Evolutionary conservation across 2,113 vertebrate species (phyloP), one percentile per base, ranked within the genome.

Genomic region (Hucho hucho): DNA sequence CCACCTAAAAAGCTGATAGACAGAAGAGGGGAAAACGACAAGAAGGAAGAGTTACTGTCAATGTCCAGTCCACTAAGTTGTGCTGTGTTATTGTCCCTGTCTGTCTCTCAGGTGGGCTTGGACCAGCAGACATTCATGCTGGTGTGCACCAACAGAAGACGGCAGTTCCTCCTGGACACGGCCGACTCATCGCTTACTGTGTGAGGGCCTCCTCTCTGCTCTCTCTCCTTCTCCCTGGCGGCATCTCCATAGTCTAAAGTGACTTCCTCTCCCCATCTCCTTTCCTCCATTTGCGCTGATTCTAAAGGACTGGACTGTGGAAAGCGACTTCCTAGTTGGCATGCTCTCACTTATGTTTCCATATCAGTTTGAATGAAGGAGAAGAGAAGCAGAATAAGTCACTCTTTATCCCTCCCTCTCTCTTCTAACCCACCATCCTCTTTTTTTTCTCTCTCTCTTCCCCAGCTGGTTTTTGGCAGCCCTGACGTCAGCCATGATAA

Each of bases 141-240:
- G 79, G 97, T 98, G 72, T 98, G 97, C 87, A 96, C 95, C 76
- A 98, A 98, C 80, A 94, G 97, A 84, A 91, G 98, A 88, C 94
- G 97, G 76, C 98, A 97, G 85, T 98, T 98, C 90, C 91, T 98
- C 74, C 89, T 99, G 43, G 98, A 99, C 90, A 95, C 97, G 0
- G 95, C 96, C 0, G 97, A 99, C 2, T 37, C 88, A 69, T 95
- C 95, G 12, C 92, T 99, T 76, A 97, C 98, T 0, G 84, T 94
- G 97, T 99, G 88, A 94, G 96, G 91, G 37, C 72, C 24, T 70
- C 24, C 22, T 28, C 25, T 1, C 24, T 66, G 25, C 4, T 16
- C 7, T 4, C 6, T 59, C 20, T 67, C 70, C 1, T 43, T 43
- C 37, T 53, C 49, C 49, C 49, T 53, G 49, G 16, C 14, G 12